Conservation (phyloP, 2,888 invertebrate species). For the Synergus itoensis region DNA sequence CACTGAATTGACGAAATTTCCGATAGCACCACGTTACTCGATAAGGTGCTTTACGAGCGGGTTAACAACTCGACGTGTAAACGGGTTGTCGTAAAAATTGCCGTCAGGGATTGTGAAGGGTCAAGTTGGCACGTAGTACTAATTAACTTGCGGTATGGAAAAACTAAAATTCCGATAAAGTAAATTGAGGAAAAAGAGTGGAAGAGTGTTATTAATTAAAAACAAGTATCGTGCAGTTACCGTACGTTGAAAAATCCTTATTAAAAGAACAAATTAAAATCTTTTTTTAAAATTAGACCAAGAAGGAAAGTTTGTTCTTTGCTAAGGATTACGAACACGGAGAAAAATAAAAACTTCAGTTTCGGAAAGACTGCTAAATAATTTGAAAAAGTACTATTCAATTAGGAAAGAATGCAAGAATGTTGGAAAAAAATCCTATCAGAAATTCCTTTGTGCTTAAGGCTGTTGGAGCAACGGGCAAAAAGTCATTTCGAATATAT, state of each 20-base stretch:
- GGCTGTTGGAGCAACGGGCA: too few relatives aligned
- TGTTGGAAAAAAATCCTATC: too few relatives aligned
- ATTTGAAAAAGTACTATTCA: too few relatives aligned
- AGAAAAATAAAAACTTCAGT: too few relatives aligned
- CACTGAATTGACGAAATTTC: neutral
- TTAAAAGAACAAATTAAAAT: neutral
- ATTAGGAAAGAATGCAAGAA: too few relatives aligned
- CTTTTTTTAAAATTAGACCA: neutral
- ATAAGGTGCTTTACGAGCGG: neutral
- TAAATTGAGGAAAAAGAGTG: neutral
- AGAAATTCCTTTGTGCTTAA: too few relatives aligned
- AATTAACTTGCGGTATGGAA: neutral
- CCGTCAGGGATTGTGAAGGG: neutral
- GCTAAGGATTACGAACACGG: too few relatives aligned
- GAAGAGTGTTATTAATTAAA: neutral
- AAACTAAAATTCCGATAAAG: neutral
- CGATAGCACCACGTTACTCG: neutral
- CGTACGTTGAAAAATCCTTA: neutral
- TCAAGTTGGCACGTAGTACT: slow-evolving; percentile 4
- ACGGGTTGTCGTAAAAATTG: neutral
- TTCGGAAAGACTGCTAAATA: too few relatives aligned
- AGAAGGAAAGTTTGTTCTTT: neutral
- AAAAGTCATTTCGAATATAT: too few relatives aligned
- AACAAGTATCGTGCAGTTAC: neutral
- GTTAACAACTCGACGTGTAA: neutral